A percentile compares a stretch with the other conserved stretches of the same genome.
Conservation (phyloP, 2,888 invertebrate genomes). For the Idaea dimidiata region DNA sequence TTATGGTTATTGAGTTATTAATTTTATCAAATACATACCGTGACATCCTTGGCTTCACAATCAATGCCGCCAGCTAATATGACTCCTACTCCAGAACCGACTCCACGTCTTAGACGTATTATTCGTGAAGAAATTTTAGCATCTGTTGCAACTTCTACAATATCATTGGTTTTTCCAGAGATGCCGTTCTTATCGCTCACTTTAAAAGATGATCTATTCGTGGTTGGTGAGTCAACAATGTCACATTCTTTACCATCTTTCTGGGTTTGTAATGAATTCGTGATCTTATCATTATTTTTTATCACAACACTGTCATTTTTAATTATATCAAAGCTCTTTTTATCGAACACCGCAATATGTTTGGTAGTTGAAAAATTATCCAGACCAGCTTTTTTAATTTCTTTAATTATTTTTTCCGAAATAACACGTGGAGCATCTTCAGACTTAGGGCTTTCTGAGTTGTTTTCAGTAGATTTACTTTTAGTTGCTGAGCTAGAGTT, state of each 20-base stretch:
- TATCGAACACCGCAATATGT: conserved; percentile 33
- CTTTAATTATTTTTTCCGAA: conserved; percentile 62
- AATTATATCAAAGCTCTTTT: conserved; percentile 35
- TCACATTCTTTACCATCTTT: conserved; percentile 22
- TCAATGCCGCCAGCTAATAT: conserved; percentile 94
- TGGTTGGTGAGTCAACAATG: background rate
- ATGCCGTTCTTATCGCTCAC: conserved; percentile 31
- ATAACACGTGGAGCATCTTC: conserved; percentile 59
- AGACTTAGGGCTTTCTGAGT: conserved; percentile 50
- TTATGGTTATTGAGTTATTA: conserved; percentile 3
- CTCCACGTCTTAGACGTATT: conserved; percentile 62
- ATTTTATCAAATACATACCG: conserved; percentile 79
- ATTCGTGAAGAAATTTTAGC: conserved; percentile 48
- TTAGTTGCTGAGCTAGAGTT: conserved; percentile 66
- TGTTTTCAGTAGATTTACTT: conserved; percentile 57
- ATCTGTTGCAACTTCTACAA: conserved; percentile 34
- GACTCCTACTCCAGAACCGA: conserved; percentile 88
- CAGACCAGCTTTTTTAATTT: conserved; percentile 59
- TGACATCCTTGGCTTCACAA: conserved; percentile 95
- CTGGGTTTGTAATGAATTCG: conserved; percentile 19
- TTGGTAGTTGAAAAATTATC: conserved; percentile 48
- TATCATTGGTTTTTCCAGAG: conserved; percentile 38
- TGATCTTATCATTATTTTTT: conserved; percentile 39
- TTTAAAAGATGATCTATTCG: conserved; percentile 17
- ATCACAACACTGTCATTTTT: conserved; percentile 31